Conservation (phyloP, 1,140 invertebrate genomes). For the Chionoecetes opilio region DNA sequence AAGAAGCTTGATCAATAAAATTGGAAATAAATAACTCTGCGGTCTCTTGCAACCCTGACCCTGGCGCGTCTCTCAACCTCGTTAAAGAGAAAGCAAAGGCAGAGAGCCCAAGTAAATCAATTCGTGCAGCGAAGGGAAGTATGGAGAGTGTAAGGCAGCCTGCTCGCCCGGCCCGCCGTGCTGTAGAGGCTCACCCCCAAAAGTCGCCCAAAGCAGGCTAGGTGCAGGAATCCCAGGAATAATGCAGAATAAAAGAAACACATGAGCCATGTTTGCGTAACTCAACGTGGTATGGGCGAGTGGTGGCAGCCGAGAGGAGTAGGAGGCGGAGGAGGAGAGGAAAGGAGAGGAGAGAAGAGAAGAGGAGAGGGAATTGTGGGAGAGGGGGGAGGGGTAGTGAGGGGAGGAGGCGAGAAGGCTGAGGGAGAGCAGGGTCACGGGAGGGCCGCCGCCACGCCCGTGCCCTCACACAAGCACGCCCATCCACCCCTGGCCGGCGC, state of each 20-base stretch:
- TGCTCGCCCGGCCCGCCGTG: neutral
- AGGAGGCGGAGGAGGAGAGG: neutral
- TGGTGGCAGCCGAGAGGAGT: constrained; percentile 16
- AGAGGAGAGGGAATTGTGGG: constrained; percentile 12
- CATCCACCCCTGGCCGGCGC: constrained; percentile 39
- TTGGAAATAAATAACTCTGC: constrained; percentile 51
- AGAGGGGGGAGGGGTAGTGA: neutral
- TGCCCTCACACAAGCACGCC: constrained; percentile 58
- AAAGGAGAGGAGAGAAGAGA: neutral
- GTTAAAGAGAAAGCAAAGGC: constrained; percentile 48
- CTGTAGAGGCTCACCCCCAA: neutral
- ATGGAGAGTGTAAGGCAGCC: neutral
- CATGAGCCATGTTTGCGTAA: constrained; percentile 47
- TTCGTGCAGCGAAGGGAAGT: constrained; percentile 12
- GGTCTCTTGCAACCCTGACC: constrained; percentile 52
- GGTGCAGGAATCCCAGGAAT: neutral
- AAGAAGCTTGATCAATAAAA: constrained; percentile 51
- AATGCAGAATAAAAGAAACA: constrained; percentile 35
- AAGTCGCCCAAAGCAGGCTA: neutral
- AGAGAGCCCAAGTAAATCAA: neutral
- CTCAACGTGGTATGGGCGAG: constrained; percentile 54
- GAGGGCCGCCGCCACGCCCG: constrained; percentile 51
- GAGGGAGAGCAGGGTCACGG: neutral
- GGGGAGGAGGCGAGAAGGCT: neutral
- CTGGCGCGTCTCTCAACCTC: constrained; percentile 53